Conservation (phyloP, 2,888 invertebrate species). For the Silvanus unidentatus region DNA sequence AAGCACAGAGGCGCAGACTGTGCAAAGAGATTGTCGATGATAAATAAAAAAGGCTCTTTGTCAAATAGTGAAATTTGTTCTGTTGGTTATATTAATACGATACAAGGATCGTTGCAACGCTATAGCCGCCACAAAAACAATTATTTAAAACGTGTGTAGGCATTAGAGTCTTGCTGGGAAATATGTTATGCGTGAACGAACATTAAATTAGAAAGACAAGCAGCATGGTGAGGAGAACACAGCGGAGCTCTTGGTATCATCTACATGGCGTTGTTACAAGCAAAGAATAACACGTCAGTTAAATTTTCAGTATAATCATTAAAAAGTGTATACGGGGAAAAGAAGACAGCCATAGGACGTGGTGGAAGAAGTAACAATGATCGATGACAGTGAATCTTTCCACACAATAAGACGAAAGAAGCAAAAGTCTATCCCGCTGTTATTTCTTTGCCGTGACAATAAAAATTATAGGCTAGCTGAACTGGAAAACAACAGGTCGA, state of each 20-base stretch:
- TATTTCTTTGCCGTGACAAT: conserved; percentile 55
- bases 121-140: conserved; percentile 34
- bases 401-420: conserved; percentile 37
- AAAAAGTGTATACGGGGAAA: conserved; percentile 7
- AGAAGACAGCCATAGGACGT: conserved; percentile 2
- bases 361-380: conserved; percentile 24
- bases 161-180: conserved; percentile 40
- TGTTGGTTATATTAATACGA: conserved; percentile 2
- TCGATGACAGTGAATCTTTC: conserved; percentile 43
- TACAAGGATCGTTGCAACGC: conserved; percentile 8
- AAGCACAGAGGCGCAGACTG: too few relatives aligned
- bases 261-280: conserved; percentile 14
- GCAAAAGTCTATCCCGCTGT: conserved; percentile 49
- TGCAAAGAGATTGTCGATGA: too few relatives aligned
- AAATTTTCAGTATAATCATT: conserved; percentile 4
- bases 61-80: background rate
- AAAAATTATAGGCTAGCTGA: conserved; percentile 58
- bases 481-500: conserved; percentile 57
- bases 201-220: conserved; percentile 42
- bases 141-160: conserved; percentile 42
- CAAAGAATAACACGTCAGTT: conserved; percentile 7
- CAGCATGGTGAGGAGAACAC: conserved; percentile 37
- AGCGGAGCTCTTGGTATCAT: conserved; percentile 27
- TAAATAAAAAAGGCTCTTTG: too few relatives aligned
- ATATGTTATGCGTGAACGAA: conserved; percentile 42